Conservation (phyloP, 2,888 invertebrate species). For the Glaucopsyche alexis region DNA sequence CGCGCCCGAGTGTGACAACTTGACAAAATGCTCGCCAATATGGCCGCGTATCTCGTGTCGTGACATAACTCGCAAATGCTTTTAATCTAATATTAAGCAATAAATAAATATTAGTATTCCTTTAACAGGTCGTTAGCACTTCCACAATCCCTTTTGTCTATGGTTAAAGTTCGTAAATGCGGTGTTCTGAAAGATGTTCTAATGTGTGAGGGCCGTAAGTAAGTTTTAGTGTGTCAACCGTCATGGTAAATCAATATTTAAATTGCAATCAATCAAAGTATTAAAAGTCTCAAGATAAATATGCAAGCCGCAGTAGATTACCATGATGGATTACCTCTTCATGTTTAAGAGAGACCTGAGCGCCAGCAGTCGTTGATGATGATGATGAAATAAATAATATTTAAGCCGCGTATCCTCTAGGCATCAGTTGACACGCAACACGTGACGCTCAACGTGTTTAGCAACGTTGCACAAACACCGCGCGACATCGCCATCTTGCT, state of each 20-base stretch:
- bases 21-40: constrained; percentile 8
- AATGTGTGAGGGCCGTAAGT: background rate
- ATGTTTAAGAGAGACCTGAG: no score
- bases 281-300: background rate
- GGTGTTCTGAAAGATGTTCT: background rate
- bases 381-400: background rate
- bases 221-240: background rate
- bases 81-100: constrained; percentile 10
- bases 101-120: background rate
- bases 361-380: background rate
- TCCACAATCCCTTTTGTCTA: background rate
- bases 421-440: no score
- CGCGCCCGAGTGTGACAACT: constrained; percentile 4
- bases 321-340: no score
- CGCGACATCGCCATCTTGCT: no score
- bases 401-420: background rate
- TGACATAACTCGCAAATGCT: constrained; percentile 5
- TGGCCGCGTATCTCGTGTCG: background rate
- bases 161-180: background rate
- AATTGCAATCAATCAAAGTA: background rate
- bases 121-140: background rate
- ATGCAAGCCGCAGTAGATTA: background rate
- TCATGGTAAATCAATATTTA: background rate
- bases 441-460: no score
- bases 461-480: no score